A percentile compares a stretch with the other conserved stretches of the same genome.
Evolutionary conservation across 2,888 invertebrate species (phyloP).

Genomic region (Tineola bisselliella): DNA sequence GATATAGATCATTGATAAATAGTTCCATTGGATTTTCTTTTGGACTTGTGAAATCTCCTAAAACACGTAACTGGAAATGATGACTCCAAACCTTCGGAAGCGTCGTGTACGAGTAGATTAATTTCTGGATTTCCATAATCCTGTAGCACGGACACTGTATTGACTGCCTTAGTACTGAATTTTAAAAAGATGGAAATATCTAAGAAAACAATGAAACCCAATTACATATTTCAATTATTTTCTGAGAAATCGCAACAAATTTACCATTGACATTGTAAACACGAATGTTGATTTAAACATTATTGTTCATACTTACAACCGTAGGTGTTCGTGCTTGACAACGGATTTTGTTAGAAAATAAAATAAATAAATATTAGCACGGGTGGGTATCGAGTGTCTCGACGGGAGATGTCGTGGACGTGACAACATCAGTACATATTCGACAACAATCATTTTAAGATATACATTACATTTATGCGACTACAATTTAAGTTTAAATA

Average conservation of each 20-base stretch:
- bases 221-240: neutral
- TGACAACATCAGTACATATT: constrained; percentile 43
- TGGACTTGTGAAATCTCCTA: too few species aligned
- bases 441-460: constrained; percentile 41
- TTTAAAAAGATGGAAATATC: too few species aligned
- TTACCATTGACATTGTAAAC: neutral
- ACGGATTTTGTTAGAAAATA: constrained; percentile 10
- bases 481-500: too few species aligned
- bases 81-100: too few species aligned
- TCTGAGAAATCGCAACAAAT: neutral
- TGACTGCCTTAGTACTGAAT: too few species aligned
- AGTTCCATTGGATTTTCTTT: too few species aligned
- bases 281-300: neutral
- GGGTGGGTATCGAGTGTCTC: constrained; percentile 43
- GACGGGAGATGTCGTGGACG: constrained; percentile 39
- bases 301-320: neutral
- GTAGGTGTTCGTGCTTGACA: constrained; percentile 10
- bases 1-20: too few species aligned
- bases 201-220: too few species aligned
- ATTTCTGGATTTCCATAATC: too few species aligned
- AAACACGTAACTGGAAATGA: too few species aligned
- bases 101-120: too few species aligned
- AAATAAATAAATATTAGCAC: constrained; percentile 15
- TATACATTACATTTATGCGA: constrained; percentile 21
- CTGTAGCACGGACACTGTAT: too few species aligned